Evolutionary conservation across 1,140 invertebrate species (phyloP).

Genomic region (Zaprionus davidi): DNA sequence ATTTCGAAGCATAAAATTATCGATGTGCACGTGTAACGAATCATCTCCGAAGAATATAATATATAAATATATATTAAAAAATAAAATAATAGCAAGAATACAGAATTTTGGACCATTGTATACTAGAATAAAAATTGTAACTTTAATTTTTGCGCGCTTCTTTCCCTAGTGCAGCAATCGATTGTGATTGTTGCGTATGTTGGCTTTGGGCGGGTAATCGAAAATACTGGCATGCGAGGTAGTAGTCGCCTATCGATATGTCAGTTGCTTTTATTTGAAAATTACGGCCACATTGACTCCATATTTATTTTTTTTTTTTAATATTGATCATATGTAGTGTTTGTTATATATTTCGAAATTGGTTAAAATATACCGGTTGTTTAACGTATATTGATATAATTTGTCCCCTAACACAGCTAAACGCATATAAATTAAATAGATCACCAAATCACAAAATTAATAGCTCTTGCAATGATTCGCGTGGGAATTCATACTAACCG

Average conservation of each 20-base stretch:
- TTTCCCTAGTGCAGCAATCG: neutral
- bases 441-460: conserved; percentile 48
- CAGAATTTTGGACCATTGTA: conserved; percentile 12
- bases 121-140: conserved; percentile 14
- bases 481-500: conserved; percentile 10
- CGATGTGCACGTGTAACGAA: conserved; percentile 42
- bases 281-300: conserved; percentile 9
- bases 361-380: conserved; percentile 15
- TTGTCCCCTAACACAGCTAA: too few relatives aligned
- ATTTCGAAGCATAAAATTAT: conserved; percentile 49
- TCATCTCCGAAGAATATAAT: conserved; percentile 28
- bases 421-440: too few relatives aligned
- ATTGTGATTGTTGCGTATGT: neutral
- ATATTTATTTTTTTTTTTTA: neutral
- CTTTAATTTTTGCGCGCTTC: conserved; percentile 2
- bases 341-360: conserved; percentile 30
- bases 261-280: neutral
- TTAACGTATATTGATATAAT: neutral
- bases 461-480: conserved; percentile 58
- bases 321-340: conserved; percentile 12
- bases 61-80: conserved; percentile 23
- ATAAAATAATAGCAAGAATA: conserved; percentile 6
- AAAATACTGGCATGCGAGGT: neutral
- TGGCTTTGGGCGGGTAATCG: neutral
- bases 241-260: conserved; percentile 12